Evolutionary conservation across 2,797 vertebrate species (phyloP), one percentile per base, ranked within the genome.

Genomic region (Trachurus trachurus): DNA sequence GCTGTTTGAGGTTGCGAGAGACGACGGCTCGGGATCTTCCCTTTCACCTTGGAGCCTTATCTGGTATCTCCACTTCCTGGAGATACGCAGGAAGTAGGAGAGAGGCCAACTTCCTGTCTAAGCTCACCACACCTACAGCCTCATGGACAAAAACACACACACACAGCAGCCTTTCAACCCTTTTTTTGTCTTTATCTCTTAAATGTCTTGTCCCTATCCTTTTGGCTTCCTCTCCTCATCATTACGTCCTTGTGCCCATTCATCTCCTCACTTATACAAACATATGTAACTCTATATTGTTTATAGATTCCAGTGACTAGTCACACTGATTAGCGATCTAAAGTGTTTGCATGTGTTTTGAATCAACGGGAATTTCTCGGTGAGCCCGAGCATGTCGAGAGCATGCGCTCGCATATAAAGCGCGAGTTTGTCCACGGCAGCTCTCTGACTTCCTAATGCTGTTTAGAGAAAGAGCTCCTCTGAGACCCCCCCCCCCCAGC

Each of bases 51-150:
- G 26, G 26, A 37, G 45, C 34, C 60, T 65, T 61, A 76, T 81
- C 65, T 66, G 16, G 8, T 31, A 72, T 85, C 65, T 74, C 39
- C 68, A 78, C 81, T 82, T 89, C 78, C 81, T 78, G 83, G 74
- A 70, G 70, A 88, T 66, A 58, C 12, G 77, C 84, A 87, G 87
- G 90, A 91, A 83, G 56, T 79, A 66, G 84, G 67, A 71, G 9
- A 50, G 62, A 53, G 22, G 70, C 62, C 82, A 74, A 56, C 76
- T 88, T 92, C 93, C 90, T 85, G 81, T 90, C 64, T 9, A 8
- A 83, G 66, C 78, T 63, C 26, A 2, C 84, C 82, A 68, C 83
- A 79, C 84, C 80, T 85, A 73, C 72, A 70, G 50, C 61, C 26
- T 65, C 69, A n/a, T 2, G 42, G 21, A 19, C 66, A 73, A 19